Evolutionary conservation across 1,140 invertebrate genomes (phyloP).

Genomic region (Drosophila malerkotliana): DNA sequence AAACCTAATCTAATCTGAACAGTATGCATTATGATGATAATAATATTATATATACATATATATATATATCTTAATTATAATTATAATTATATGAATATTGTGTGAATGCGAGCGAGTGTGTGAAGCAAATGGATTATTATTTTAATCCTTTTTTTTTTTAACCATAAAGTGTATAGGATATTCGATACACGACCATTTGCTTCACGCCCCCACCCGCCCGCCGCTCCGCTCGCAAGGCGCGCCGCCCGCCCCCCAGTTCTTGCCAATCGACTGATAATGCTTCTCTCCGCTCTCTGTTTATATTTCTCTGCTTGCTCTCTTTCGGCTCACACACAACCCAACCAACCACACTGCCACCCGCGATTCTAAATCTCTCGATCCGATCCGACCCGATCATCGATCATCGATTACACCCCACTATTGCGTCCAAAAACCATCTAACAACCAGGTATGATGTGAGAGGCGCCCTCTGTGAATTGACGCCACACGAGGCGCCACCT

Average conservation of each 20-base stretch:
- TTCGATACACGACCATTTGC: constrained; percentile 1
- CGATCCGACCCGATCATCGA: constrained; percentile 7
- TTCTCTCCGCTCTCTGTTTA: constrained; percentile 52
- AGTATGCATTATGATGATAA: constrained; percentile 35
- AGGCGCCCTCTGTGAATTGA: constrained; percentile 92
- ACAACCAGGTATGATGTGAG: constrained; percentile 95
- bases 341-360: neutral
- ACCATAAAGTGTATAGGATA: no score
- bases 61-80: constrained; percentile 19
- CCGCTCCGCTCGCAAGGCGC: neutral
- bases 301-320: constrained; percentile 74
- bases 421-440: no score
- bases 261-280: constrained; percentile 56
- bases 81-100: constrained; percentile 19
- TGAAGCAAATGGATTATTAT: constrained; percentile 15
- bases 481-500: constrained; percentile 88
- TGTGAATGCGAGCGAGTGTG: constrained; percentile 30
- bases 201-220: constrained; percentile 24
- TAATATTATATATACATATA: constrained; percentile 36
- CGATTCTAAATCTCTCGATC: constrained; percentile 1
- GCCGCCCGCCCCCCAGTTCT: neutral
- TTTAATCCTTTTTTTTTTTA: neutral
- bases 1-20: constrained; percentile 52
- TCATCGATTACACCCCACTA: neutral
- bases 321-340: constrained; percentile 35